Evolutionary conservation across 2,113 vertebrate genomes (phyloP).

Genomic region (Circaetus cinerascens): DNA sequence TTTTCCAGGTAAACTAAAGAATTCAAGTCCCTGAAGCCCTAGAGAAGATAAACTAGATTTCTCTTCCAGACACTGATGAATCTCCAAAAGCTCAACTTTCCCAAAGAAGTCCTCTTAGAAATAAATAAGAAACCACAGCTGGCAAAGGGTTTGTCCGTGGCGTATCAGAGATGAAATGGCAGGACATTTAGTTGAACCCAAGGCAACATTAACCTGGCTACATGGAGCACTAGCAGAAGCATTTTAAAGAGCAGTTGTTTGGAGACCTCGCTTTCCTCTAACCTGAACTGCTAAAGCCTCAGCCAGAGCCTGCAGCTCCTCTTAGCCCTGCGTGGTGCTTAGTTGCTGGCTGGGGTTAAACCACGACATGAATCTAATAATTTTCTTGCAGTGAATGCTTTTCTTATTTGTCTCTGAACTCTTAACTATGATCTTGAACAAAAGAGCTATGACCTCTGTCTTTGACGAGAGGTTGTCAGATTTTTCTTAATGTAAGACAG

Average conservation of each 20-base stretch:
- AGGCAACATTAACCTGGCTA: not conserved
- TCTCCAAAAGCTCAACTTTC: not conserved
- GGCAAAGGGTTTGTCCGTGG: not conserved
- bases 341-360: too few relatives aligned
- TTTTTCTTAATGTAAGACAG: not conserved
- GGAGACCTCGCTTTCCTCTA: not conserved
- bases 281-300: not conserved
- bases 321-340: too few relatives aligned
- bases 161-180: not conserved
- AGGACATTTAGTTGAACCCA: not conserved
- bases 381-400: not conserved
- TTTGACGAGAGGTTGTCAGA: not conserved
- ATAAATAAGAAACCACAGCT: not conserved
- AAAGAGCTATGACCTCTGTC: not conserved
- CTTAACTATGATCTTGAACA: not conserved
- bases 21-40: not conserved
- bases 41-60: not conserved
- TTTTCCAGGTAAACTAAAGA: not conserved
- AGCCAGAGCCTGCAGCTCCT: not conserved
- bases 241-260: not conserved
- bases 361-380: too few relatives aligned
- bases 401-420: not conserved
- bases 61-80: not conserved
- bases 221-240: not conserved
- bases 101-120: not conserved